Conservation (phyloP, 2,888 invertebrate species). For the Zhuqinia jingwanae region DNA sequence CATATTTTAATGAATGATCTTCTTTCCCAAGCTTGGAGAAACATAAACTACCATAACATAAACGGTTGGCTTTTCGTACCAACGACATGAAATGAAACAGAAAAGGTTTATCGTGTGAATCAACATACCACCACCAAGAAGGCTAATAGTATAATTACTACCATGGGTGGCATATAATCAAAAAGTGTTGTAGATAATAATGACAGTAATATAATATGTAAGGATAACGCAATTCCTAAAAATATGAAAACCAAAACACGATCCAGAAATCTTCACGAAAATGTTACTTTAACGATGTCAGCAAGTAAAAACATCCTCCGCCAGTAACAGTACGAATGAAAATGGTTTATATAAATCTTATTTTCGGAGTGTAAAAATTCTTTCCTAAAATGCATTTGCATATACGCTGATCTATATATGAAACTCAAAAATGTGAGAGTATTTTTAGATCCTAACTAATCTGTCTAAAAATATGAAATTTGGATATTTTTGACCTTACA, state of each 20-base stretch:
- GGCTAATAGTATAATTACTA: neutral
- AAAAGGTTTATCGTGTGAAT: slow-evolving; percentile 42
- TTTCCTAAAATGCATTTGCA: neutral
- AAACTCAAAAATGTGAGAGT: slow-evolving; percentile 18
- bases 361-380: slow-evolving; percentile 25
- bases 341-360: neutral
- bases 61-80: slow-evolving; percentile 3
- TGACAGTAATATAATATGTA: neutral
- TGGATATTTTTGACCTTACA: slow-evolving; percentile 58
- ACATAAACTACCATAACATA: slow-evolving; percentile 6
- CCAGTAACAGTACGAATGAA: neutral
- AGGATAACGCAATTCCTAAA: slow-evolving; percentile 45
- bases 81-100: slow-evolving; percentile 29
- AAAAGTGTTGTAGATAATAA: neutral
- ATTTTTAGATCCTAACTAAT: slow-evolving; percentile 65
- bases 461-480: slow-evolving; percentile 65
- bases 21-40: too few relatives aligned
- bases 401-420: neutral
- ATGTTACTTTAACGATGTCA: slow-evolving; percentile 9
- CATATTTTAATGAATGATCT: too few relatives aligned
- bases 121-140: slow-evolving; percentile 36
- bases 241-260: slow-evolving; percentile 7
- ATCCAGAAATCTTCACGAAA: slow-evolving; percentile 25
- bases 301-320: slow-evolving; percentile 10
- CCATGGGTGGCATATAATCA: slow-evolving; percentile 38